Base-by-base conservation (phyloP, 2,113 vertebrate genomes). In the Sinocyclocheilus maitianheensis region DNA sequence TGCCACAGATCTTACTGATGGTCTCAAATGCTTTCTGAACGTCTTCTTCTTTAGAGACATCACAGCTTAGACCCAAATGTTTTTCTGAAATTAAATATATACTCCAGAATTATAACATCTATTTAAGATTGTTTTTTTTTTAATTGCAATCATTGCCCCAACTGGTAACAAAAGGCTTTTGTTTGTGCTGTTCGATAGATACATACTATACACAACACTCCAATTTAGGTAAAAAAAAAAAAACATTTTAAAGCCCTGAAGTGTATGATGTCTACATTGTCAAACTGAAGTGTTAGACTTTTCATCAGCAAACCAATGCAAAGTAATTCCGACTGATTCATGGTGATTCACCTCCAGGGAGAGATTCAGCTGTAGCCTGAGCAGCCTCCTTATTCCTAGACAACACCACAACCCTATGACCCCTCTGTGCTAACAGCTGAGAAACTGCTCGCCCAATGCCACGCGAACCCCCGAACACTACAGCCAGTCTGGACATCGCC, bases 381-480 rank as follows among this genome's bases (percentile, higher is more conserved):
- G 96, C 96, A 81, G 88, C 77, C 0, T 96, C 96, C 89, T 95
- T 53, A 65, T 94, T 94, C 87, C 97, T 94, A 87, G 95, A 96
- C 46, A 97, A 1, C 13, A 99, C 86, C 0, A 94, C 97, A 84
- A 99, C 85, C 82, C 93, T 94, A 90, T 96, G 97, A 87, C 96
- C 96, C 43, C 91, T 96, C 89, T 91, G 89, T 1, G 96, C 96
- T 92, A 98, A 91, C 63, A 97, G 88, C 72, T 90, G 92, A 74
- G 96, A 94, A 77, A 96, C 96, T 0, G 97, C 96, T 89, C n/a
- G 93, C 83, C 97, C 98, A 20, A 99, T 96, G 40, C 98, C 98
- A 77, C 97, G 93, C 81, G 98, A 97, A 81, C 98, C 98, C 75
- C 98, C 98, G 83, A 96, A 96, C 26, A 99, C 86, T 20, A 97